These are phyloP conservation scores for Hemistola chrysoprasaria DNA, from an alignment of 2,888 invertebrate genomes.

Conservation along the genomic window DNA sequence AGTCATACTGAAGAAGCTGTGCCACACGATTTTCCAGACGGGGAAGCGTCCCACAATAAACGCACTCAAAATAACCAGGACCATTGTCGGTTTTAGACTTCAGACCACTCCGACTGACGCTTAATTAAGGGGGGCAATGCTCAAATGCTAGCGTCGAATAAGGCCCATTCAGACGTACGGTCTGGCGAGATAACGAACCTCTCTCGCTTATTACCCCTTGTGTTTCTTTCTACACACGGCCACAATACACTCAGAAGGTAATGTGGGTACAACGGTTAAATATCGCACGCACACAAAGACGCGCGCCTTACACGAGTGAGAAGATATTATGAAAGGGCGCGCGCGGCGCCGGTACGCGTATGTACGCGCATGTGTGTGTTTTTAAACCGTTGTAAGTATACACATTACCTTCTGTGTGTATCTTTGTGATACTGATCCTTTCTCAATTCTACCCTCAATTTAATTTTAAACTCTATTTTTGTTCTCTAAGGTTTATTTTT, in stretches of 20 bases:
- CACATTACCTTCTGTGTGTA: too few species aligned
- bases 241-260: too few species aligned
- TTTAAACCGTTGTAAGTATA: too few species aligned
- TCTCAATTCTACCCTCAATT: not conserved
- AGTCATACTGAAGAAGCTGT: constrained; percentile 26
- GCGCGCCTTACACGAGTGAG: too few species aligned
- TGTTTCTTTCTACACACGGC: constrained; percentile 40
- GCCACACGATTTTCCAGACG: constrained; percentile 45
- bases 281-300: too few species aligned
- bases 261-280: too few species aligned
- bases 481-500: not conserved
- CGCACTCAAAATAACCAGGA: constrained; percentile 51
- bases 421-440: too few species aligned
- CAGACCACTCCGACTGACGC: constrained; percentile 69
- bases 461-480: not conserved
- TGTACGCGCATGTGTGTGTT: too few species aligned
- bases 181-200: constrained; percentile 72
- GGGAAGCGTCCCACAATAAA: constrained; percentile 61
- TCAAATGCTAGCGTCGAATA: constrained; percentile 60
- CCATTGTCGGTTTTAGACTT: constrained; percentile 24
- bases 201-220: constrained; percentile 65
- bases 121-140: constrained; percentile 76
- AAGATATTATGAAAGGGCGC: too few species aligned
- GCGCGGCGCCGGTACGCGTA: too few species aligned
- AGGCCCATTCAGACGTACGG: constrained; percentile 66